Percentiles rank a stretch among this genome's conserved stretches.
Conservation (phyloP, 2,888 invertebrate species). For the Idaea biselata region DNA sequence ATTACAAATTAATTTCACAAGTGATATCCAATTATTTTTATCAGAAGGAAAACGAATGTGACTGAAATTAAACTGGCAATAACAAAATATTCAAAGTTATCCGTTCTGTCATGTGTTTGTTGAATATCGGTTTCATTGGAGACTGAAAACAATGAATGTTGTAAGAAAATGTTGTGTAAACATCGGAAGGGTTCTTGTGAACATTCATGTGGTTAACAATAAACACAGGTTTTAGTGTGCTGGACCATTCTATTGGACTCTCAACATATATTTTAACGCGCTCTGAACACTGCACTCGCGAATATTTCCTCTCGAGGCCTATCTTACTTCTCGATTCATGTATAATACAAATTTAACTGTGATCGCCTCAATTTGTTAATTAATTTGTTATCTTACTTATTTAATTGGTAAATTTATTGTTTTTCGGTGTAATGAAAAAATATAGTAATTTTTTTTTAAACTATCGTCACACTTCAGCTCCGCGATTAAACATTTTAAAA, state of each 20-base stretch:
- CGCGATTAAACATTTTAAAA: conserved; percentile 6
- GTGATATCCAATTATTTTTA: not conserved
- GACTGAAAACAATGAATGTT: conserved; percentile 60
- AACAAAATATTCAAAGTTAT: conserved; percentile 1
- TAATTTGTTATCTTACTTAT: not conserved
- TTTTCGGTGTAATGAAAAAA: not conserved
- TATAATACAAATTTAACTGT: conserved; percentile 4
- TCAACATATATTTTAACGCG: conserved; percentile 10
- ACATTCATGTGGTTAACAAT: conserved; percentile 52
- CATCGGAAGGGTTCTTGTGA: conserved; percentile 37
- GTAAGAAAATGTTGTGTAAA: conserved; percentile 61
- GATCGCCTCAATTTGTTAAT: not conserved
- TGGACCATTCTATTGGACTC: not conserved
- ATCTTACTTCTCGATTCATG: conserved; percentile 11
- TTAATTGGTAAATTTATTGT: not conserved
- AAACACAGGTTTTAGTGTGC: conserved; percentile 37
- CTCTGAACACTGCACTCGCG: not conserved
- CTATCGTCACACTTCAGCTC: not conserved
- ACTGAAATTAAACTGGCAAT: not conserved
- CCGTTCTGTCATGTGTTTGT: conserved; percentile 45
- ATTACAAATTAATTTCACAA: not conserved
- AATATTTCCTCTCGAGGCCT: not conserved
- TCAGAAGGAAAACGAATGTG: conserved; percentile 1
- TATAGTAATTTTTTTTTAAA: not conserved
- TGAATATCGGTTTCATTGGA: conserved; percentile 46